These are phyloP conservation scores for Tortrix viridana DNA, from an alignment of 2,888 invertebrate genomes.

Conservation along the genomic window DNA sequence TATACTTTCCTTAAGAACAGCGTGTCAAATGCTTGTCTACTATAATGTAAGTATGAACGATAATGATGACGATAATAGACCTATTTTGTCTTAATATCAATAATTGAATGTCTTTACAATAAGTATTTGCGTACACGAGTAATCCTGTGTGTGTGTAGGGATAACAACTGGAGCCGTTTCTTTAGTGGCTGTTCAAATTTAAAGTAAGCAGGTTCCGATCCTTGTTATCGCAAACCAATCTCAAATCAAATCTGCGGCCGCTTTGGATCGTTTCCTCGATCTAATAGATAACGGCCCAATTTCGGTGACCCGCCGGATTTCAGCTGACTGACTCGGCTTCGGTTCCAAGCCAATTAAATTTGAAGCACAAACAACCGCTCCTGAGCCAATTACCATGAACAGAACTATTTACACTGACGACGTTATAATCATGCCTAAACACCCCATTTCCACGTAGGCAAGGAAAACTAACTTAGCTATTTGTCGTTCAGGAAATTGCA, in stretches of 20 bases:
- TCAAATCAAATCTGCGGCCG: slow-evolving; percentile 35
- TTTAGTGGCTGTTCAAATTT: slow-evolving; percentile 21
- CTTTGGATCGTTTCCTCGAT: slow-evolving; percentile 34
- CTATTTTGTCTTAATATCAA: no score
- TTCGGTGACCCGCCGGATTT: slow-evolving; percentile 24
- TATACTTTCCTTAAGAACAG: no score
- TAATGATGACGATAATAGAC: no score
- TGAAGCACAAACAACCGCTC: slow-evolving; percentile 3
- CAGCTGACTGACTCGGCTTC: slow-evolving; percentile 29
- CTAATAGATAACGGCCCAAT: slow-evolving; percentile 38
- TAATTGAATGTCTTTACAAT: no score
- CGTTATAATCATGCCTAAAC: neutral
- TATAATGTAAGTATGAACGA: no score
- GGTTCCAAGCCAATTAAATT: slow-evolving; percentile 25
- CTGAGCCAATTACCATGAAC: neutral
- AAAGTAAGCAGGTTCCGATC: slow-evolving; percentile 32
- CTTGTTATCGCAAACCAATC: slow-evolving; percentile 37
- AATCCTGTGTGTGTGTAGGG: neutral
- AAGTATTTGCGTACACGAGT: neutral
- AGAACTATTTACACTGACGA: neutral
- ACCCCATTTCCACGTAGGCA: no score
- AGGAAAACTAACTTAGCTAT: no score
- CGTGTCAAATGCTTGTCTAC: no score
- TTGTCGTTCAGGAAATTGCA: no score
- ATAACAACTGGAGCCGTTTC: slow-evolving; percentile 10